Percentiles rank a stretch among this genome's conserved stretches.
These are phyloP conservation scores for Pammene fasciana DNA, from an alignment of 2,888 invertebrate species.

Conservation along the genomic window DNA sequence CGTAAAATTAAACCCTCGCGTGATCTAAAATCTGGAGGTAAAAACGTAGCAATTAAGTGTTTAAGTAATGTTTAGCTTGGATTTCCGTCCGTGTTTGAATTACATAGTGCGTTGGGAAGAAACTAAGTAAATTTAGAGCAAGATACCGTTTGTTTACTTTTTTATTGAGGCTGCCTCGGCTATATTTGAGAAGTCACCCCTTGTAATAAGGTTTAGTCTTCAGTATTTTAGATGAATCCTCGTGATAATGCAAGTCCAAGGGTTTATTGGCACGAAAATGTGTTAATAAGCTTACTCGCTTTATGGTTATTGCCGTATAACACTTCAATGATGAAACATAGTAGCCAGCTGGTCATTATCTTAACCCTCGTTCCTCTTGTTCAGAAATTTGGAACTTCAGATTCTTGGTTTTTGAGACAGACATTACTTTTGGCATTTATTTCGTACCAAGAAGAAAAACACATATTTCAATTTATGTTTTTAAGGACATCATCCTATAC, in stretches of 20 bases:
- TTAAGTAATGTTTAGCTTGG: conserved; percentile 30
- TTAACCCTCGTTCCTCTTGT: neutral
- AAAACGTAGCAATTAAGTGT: conserved; percentile 38
- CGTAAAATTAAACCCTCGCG: conserved; percentile 79
- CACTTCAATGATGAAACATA: conserved; percentile 30
- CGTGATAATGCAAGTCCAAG: conserved; percentile 18
- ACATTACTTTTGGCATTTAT: neutral
- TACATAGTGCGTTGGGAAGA: neutral
- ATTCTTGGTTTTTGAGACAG: neutral
- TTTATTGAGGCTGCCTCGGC: neutral
- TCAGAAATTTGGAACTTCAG: neutral
- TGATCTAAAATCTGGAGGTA: conserved; percentile 59
- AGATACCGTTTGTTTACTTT: neutral
- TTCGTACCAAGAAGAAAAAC: neutral
- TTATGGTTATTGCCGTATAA: conserved; percentile 28
- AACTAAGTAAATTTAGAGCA: neutral
- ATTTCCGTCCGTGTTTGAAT: conserved; percentile 19
- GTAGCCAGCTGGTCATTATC: conserved; percentile 20
- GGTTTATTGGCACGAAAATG: conserved; percentile 30
- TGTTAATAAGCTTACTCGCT: conserved; percentile 29
- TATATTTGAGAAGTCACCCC: neutral
- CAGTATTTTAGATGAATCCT: neutral
- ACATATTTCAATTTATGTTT: neutral
- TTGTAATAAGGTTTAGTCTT: conserved; percentile 10
- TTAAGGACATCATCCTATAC: neutral